phyloP scores from a whole-genome alignment of 2,797 vertebrate genomes.

The Glossophaga mutica region DNA sequence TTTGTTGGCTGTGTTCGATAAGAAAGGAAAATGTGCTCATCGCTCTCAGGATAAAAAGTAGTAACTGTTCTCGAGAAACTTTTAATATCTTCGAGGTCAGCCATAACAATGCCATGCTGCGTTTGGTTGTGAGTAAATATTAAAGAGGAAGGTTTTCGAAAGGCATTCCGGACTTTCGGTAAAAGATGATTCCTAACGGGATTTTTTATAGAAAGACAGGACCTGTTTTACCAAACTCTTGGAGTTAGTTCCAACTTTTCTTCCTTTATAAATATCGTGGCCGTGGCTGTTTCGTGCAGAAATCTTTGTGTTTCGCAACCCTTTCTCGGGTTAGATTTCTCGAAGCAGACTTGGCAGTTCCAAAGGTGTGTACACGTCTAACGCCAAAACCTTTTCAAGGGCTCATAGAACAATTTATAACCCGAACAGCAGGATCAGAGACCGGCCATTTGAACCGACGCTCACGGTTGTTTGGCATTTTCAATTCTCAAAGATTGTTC shows the following conservation, averaged over 20 bases:
- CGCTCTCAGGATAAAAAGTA: background rate
- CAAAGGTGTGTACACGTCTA: fast-evolving
- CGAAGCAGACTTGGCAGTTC: background rate
- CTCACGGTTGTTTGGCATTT: background rate
- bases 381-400: background rate
- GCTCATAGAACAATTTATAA: background rate
- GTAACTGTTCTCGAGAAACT: background rate
- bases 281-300: background rate
- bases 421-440: background rate
- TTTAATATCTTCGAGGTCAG: background rate
- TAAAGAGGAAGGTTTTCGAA: background rate
- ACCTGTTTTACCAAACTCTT: background rate
- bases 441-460: background rate
- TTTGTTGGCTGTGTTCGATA: background rate
- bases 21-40: background rate
- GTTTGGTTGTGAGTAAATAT: background rate
- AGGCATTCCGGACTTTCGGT: background rate
- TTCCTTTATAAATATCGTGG: background rate
- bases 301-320: background rate
- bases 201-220: background rate
- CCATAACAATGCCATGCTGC: too few relatives aligned
- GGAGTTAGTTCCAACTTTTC: background rate
- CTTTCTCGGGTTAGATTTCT: background rate
- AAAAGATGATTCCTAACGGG: background rate
- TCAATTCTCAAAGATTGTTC: background rate